phyloP scores from a whole-genome alignment of 1,140 invertebrate species.

The Paramacrobiotus metropolitanus region DNA sequence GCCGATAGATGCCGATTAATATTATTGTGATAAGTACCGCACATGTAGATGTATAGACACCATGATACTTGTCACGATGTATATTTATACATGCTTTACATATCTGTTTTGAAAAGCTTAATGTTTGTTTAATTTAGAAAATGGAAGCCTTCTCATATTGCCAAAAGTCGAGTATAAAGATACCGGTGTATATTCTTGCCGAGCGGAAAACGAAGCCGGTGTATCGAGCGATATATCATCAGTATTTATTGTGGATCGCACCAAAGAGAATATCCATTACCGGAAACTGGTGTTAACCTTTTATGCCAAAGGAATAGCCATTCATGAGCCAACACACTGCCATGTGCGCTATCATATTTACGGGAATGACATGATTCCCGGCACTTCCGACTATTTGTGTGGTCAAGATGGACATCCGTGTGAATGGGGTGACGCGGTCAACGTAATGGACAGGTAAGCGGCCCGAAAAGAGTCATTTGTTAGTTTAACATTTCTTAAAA shows the following conservation, averaged over 20 bases:
- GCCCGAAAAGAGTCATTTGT: too few species aligned
- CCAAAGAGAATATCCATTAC: background rate
- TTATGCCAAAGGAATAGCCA: slow-evolving; percentile 47
- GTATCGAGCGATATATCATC: background rate
- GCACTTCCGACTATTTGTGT: slow-evolving; percentile 46
- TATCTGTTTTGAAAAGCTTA: too few species aligned
- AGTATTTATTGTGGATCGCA: background rate
- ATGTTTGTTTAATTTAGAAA: too few species aligned
- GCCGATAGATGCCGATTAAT: too few species aligned
- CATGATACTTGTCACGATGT: too few species aligned
- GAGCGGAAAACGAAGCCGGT: background rate
- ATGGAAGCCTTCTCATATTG: too few species aligned
- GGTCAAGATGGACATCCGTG: slow-evolving; percentile 36
- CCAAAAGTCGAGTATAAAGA: background rate
- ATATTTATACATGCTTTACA: too few species aligned
- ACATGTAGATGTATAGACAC: too few species aligned
- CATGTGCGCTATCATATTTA: slow-evolving; percentile 43
- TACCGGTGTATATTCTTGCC: background rate
- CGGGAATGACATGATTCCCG: slow-evolving; percentile 45
- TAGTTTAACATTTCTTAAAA: too few species aligned
- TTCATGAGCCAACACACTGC: slow-evolving; percentile 48
- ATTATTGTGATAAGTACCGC: too few species aligned
- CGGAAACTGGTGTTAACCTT: slow-evolving; percentile 40
- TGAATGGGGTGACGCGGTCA: slow-evolving; percentile 44
- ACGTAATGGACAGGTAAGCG: background rate